Base-by-base conservation (phyloP, 64 coral and sea anemone species). In the Orbicella faveolata region DNA sequence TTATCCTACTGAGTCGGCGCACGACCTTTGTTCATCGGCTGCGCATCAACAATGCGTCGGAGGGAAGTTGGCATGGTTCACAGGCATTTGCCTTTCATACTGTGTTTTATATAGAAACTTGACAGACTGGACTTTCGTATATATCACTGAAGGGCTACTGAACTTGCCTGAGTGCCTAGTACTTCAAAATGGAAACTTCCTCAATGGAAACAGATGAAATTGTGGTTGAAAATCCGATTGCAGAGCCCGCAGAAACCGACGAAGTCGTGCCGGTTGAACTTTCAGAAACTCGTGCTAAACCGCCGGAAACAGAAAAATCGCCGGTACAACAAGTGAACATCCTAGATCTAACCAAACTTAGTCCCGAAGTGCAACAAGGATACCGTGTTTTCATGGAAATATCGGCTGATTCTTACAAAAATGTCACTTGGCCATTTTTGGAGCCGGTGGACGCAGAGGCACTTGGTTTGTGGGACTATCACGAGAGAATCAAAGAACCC, bases 391-490 rank as follows among this genome's bases (percentile, higher is more conserved):
- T 95, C 51, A 78, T 88, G 15, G 97, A 99, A 67, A 76, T 99
- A 61, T 85, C 93, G 44, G 90, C 91, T 55, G 97, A 99, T 85
- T 83, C 94, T 51, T 88, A 99, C 78, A 95, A 92, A 54, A 89
- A 94, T 70, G 87, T 99, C 30, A 96, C 97, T 68, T 96, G 93
- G 91, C 97, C 97, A 69, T 99, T 99, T 95, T 52, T 95, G 85
- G 91, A 93, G 25, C 97, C 97, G 35, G 97, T 99, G 2, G 97
- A 99, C 63, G 91, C 94, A 36, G 88, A 99, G 65, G 88, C 90
- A 16, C 78, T 99, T 63, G 94, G 94, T 44, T 81, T 99, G n/a
- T 99, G 94, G 93, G 97, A 96, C 82, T 99, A 99, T 66, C 88
- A 96, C 54, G 88, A 93, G 2, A 91, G 94, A 14, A 93, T 99